Base-by-base conservation (phyloP, 2,797 vertebrate genomes). In the Hapalemur alaotrensis region DNA sequence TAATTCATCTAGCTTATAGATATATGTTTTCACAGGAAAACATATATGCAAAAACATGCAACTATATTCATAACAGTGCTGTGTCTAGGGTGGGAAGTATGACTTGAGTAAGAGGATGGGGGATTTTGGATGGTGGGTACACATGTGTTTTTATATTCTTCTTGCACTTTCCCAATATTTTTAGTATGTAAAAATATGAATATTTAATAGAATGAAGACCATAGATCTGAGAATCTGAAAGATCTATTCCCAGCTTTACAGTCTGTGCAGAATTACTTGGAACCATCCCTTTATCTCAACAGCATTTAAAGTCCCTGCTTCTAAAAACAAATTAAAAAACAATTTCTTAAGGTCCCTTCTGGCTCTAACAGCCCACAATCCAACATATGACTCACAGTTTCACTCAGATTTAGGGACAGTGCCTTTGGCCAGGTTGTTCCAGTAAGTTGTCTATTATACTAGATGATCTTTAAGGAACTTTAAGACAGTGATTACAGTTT, bases 1-100 rank as follows among this genome's bases (percentile, higher is more conserved):
- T 43, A 48, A 8, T 65, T 76, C 17, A 61, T 72, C 8, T 32
- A 69, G 23, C 46, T 73, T n/a, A 83, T 28, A 38, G 54, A 72
- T 6, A 43, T 20, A 48, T 43, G 2, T 0, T 7, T 4, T 59
- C 7, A 3, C 5, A 22, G 5, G 7, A 38, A 54, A 69, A 11
- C 14, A 59, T 43, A 59, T 23, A 35, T 92, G 5, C 46, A 48
- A 11, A 70, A 54, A 38, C 11, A 50, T 46, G 46, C 14, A 38
- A 2, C 6, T 80, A 32, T 17, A 84, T 63, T 46, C 7, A 85
- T 61, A n/a, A 63, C 1, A 73, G 32, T 5, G 14, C 11, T 78
- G 1, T 65, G 11, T 73, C 15, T 73, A 25, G 8, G 1, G 22
- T 78, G 35, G 28, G n/a, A 75, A 69, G 2, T 35, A 41, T 41